Base-by-base conservation (phyloP, 2,113 vertebrate species). In the Monarcha castaneiventris region DNA sequence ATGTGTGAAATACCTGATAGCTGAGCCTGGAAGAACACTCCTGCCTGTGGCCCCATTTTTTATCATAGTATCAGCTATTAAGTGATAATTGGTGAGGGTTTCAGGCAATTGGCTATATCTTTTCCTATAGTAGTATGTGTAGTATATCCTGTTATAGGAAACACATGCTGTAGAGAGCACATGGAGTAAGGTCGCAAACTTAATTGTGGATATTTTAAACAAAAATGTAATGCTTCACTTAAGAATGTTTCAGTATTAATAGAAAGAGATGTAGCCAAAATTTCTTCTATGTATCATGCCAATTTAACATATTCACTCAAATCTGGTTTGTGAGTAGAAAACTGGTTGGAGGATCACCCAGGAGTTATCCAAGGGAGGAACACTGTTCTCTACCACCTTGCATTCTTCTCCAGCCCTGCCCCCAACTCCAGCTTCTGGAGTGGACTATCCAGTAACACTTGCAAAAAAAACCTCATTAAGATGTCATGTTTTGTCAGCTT, bases 371-470 rank as follows among this genome's bases (percentile, higher is more conserved):
- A 1, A 44, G 72, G 39, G 39, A 69, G 48, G 52, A 95, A 33
- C 5, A 0, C 21, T 3, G 3, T 23, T 83, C 82, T 37, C 30
- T 20, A 8, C 48, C 2, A 2, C 37, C 55, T 86, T 16, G 2
- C 68, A 39, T 84, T 92, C 64, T 64, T 75, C 73, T 67, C 59
- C 32, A 48, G 69, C 88, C 90, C 90, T 86, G 85, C 85, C 85
- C 80, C 76, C 44, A 0, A 7, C 71, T 48, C 72, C 82, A 74
- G 56, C 37, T 63, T 56, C 90, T 95, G 63, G 8, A 13, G 22
- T 16, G n/a, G 62, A 54, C 83, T 92, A 19, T 52, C 81, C 59
- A 75, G 64, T 77, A 75, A 51, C 32, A 39, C 76, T 84, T 78
- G 58, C 43, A 30, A 20, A 55, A 59, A 56, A 62, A 14, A 3